phyloP scores from a whole-genome alignment of 1,140 invertebrate genomes.

The Drosophila trapezifrons region DNA sequence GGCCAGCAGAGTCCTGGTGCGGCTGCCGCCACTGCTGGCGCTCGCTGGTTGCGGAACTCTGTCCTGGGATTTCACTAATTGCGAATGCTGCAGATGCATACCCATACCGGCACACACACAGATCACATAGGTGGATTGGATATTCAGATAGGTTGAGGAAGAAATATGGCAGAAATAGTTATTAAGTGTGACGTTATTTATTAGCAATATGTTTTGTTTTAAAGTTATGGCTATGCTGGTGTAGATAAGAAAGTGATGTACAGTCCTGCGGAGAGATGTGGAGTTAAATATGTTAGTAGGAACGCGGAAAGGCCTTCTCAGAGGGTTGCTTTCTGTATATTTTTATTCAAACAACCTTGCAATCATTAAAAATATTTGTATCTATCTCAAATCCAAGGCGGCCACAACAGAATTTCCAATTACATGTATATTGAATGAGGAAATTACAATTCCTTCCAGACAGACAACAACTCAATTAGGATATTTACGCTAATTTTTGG shows the following conservation, averaged over 20 bases:
- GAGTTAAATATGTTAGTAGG: background rate
- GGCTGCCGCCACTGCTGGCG: constrained; percentile 87
- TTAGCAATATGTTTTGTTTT: constrained; percentile 43
- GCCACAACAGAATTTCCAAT: constrained; percentile 18
- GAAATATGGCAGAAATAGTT: constrained; percentile 54
- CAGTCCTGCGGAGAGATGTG: background rate
- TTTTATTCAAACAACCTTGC: too few relatives aligned
- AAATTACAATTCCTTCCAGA: constrained; percentile 25
- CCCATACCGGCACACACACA: constrained; percentile 3
- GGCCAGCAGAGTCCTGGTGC: constrained; percentile 84
- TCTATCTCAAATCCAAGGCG: background rate
- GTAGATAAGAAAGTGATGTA: constrained; percentile 14
- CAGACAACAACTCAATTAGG: constrained; percentile 53
- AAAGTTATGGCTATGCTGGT: constrained; percentile 34
- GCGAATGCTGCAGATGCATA: constrained; percentile 57
- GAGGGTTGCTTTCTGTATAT: too few relatives aligned
- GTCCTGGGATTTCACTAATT: constrained; percentile 75
- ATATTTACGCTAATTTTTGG: constrained; percentile 67
- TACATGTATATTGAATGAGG: background rate
- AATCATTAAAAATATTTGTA: background rate
- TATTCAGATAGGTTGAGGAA: constrained; percentile 24
- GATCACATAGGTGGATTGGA: constrained; percentile 13
- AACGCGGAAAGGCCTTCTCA: background rate
- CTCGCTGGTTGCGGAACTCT: constrained; percentile 76
- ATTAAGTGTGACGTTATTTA: constrained; percentile 56